Conservation (phyloP, 2,113 vertebrate genomes). For the Rostratula benghalensis region DNA sequence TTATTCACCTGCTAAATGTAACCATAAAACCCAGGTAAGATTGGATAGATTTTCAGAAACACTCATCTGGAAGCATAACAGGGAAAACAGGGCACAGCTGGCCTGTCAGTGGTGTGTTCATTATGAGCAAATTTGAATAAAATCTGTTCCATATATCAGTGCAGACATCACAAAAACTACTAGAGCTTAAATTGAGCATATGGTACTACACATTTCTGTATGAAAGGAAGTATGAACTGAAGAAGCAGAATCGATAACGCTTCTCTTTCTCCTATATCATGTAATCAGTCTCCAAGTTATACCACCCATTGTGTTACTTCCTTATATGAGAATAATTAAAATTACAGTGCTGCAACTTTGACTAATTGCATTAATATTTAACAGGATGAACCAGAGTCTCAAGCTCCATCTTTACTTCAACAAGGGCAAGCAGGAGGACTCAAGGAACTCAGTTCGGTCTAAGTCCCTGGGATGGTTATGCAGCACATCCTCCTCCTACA, state of each 20-base stretch:
- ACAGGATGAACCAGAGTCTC: background rate
- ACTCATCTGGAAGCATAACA: background rate
- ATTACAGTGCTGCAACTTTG: background rate
- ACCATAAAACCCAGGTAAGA: background rate
- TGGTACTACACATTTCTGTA: background rate
- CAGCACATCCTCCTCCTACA: background rate
- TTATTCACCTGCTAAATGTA: background rate
- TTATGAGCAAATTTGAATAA: background rate
- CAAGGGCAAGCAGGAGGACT: background rate
- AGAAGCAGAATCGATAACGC: background rate
- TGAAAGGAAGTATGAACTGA: background rate
- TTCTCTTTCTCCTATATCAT: background rate
- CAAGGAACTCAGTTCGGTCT: background rate
- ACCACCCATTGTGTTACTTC: slow-evolving; percentile 58
- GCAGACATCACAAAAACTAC: background rate
- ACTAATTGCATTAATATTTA: slow-evolving; percentile 66
- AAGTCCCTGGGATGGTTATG: background rate
- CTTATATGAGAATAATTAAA: slow-evolving; percentile 41
- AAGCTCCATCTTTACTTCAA: background rate
- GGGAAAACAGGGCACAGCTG: background rate
- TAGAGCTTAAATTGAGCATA: background rate
- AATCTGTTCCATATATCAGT: background rate
- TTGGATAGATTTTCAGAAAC: background rate
- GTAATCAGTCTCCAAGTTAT: background rate
- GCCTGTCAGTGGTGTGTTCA: fast-evolving